Conservation (phyloP, 2,113 vertebrate species). For the Aythya baeri region DNA sequence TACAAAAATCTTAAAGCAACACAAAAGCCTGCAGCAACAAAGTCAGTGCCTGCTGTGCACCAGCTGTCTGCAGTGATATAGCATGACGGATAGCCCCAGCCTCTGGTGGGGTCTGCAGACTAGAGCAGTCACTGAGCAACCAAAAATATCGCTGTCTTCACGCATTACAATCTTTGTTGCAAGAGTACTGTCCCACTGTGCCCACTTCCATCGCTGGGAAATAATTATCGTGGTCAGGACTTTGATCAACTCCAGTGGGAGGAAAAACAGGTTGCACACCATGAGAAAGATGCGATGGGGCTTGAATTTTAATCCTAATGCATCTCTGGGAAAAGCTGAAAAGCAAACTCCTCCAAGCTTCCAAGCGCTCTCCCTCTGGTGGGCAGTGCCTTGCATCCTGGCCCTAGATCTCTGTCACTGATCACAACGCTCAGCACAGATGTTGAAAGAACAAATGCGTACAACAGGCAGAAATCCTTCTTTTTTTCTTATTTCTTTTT, state of each 20-base stretch:
- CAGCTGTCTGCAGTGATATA: slow-evolving; percentile 49
- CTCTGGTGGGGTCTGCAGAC: not conserved
- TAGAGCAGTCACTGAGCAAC: slow-evolving; percentile 19
- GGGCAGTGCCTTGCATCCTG: not conserved
- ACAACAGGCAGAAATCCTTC: not conserved
- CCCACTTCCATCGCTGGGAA: not conserved
- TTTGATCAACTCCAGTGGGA: not conserved
- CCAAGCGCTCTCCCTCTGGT: not conserved
- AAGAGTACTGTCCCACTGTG: slow-evolving; percentile 8
- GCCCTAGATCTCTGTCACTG: not conserved
- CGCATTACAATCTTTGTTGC: not conserved
- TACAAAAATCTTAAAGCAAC: slow-evolving; percentile 25
- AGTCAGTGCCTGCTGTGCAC: not conserved
- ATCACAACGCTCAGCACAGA: not conserved
- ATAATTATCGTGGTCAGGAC: not conserved
- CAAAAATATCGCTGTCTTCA: not conserved
- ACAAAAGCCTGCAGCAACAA: slow-evolving; percentile 28
- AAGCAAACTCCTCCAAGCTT: not conserved
- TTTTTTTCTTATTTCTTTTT: too few relatives aligned
- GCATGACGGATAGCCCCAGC: not conserved
- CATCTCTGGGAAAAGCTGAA: not conserved
- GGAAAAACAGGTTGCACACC: not conserved
- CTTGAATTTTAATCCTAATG: not conserved
- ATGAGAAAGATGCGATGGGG: not conserved
- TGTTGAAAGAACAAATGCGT: not conserved